Evolutionary conservation across 1,140 invertebrate species (phyloP).

Genomic region (Limonius californicus): DNA sequence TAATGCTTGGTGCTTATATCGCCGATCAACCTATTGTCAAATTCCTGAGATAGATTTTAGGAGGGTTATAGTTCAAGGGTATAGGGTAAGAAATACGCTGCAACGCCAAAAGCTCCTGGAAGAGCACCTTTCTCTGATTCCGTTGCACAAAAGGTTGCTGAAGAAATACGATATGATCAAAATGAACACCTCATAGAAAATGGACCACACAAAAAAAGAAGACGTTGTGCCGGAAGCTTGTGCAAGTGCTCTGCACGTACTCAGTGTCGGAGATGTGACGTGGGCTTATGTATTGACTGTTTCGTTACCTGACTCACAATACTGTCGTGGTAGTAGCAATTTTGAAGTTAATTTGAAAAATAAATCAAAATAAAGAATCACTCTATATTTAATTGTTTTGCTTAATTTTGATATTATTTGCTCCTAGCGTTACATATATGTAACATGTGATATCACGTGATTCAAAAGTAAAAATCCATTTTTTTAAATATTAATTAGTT

Average conservation of each 20-base stretch:
- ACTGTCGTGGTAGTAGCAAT: too few species aligned
- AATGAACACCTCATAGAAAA: background rate
- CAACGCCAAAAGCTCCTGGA: background rate
- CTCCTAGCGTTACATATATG: too few species aligned
- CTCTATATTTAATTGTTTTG: too few species aligned
- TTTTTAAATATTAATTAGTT: too few species aligned
- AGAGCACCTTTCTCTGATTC: background rate
- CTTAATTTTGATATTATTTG: too few species aligned
- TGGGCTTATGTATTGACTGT: too few species aligned
- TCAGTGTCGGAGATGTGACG: slow-evolving; percentile 6
- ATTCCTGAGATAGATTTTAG: slow-evolving; percentile 33
- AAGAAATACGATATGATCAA: background rate
- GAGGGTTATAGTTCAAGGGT: slow-evolving; percentile 28
- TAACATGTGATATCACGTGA: too few species aligned
- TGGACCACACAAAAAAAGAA: background rate
- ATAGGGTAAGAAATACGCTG: background rate
- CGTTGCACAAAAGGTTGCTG: background rate
- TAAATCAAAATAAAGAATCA: too few species aligned
- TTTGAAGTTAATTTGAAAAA: too few species aligned
- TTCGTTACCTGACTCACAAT: too few species aligned
- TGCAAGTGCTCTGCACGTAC: background rate
- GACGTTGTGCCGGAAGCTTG: background rate
- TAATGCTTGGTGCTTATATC: slow-evolving; percentile 38
- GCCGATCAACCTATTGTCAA: slow-evolving; percentile 22
- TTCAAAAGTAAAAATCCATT: too few species aligned